These are phyloP conservation scores for Aptenodytes patagonicus DNA, from an alignment of 2,113 vertebrate species.

Conservation along the genomic window DNA sequence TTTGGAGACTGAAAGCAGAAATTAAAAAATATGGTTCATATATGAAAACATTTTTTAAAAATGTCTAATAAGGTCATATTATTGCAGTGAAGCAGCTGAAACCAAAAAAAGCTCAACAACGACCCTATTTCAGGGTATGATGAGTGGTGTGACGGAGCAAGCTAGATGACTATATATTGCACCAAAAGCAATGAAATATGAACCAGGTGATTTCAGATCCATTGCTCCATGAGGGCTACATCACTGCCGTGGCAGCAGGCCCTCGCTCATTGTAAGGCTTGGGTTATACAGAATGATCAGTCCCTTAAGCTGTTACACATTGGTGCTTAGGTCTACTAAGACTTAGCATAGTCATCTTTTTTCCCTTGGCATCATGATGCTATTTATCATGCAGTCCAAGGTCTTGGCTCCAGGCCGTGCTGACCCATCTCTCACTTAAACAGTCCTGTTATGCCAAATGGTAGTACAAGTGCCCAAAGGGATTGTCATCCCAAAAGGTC, in stretches of 20 bases:
- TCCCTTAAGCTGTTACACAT: not conserved
- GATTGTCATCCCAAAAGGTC: not conserved
- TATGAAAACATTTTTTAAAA: constrained; percentile 20
- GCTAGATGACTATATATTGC: not conserved
- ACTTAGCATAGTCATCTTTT: not conserved
- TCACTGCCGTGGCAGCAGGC: not conserved
- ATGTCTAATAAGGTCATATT: constrained; percentile 37
- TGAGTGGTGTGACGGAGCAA: constrained; percentile 38
- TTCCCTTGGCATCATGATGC: not conserved
- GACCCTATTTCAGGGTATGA: constrained; percentile 54
- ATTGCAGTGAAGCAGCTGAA: constrained; percentile 54
- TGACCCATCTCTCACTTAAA: not conserved
- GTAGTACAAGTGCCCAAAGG: not conserved
- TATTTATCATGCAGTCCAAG: not conserved
- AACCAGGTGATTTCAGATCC: constrained; percentile 44
- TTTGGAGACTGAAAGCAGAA: constrained; percentile 56
- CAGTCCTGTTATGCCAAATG: not conserved
- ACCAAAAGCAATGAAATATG: constrained; percentile 42
- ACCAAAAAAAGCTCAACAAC: constrained; percentile 20
- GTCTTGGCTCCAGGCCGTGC: not conserved
- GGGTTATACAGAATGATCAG: not conserved
- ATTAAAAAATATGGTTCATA: constrained; percentile 46
- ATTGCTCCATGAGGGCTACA: constrained; percentile 18
- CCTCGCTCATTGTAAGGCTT: not conserved
- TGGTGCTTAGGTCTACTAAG: not conserved